Conservation (phyloP, 2,113 vertebrate genomes). For the Carassius carassius region DNA sequence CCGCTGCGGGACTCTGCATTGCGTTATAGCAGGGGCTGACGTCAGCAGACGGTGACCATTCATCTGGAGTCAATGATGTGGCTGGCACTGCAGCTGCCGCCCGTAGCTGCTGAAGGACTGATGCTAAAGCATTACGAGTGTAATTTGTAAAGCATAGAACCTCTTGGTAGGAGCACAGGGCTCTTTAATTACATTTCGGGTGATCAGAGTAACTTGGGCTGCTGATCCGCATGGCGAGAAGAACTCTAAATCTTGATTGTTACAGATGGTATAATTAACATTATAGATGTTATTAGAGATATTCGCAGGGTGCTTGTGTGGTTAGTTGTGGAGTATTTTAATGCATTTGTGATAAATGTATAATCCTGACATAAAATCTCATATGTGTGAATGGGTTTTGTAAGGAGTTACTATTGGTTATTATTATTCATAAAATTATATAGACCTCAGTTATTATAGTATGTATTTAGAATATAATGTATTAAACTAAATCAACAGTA, state of each 20-base stretch:
- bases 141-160: constrained; percentile 8
- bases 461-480: background rate
- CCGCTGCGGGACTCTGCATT: constrained; percentile 30
- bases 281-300: no score
- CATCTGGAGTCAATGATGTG: constrained; percentile 38
- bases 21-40: constrained; percentile 32
- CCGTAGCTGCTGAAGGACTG: constrained; percentile 6
- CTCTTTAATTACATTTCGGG: constrained; percentile 4
- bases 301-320: background rate
- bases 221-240: background rate
- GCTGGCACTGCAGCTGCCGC: constrained; percentile 17
- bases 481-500: background rate
- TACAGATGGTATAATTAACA: constrained; percentile 11
- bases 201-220: background rate
- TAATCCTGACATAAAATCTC: background rate
- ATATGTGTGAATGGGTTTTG: background rate
- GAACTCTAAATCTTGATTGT: background rate
- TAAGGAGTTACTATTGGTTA: background rate
- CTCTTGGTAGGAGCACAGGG: background rate
- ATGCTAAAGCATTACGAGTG: constrained; percentile 9
- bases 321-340: background rate
- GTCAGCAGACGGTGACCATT: constrained; percentile 34
- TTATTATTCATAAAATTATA: background rate
- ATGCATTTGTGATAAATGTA: background rate
- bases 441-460: background rate